phyloP scores from a whole-genome alignment of 2,797 vertebrate species.

The Nyctalus aviator region DNA sequence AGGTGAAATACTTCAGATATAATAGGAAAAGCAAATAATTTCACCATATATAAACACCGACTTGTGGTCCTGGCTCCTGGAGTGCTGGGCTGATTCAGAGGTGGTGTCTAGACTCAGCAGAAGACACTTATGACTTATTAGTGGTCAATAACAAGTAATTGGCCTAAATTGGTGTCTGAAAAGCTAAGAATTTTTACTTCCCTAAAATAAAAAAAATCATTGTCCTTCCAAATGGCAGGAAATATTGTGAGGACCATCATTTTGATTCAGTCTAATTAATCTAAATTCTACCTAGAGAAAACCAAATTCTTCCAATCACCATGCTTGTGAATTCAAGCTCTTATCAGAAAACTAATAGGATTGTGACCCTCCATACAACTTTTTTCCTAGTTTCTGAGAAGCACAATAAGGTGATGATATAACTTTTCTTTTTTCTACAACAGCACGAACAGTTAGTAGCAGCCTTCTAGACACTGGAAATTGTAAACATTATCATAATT shows the following conservation, averaged over 20 bases:
- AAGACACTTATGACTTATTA: background rate
- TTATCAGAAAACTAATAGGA: background rate
- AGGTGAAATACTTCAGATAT: slow-evolving; percentile 20
- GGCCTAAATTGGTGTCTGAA: background rate
- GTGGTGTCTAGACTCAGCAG: background rate
- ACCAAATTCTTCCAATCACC: background rate
- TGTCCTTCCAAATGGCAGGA: background rate
- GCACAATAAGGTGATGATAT: background rate
- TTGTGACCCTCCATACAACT: background rate
- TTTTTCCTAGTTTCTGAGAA: background rate
- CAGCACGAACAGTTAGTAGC: background rate
- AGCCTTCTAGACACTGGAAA: background rate
- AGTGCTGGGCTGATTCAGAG: background rate
- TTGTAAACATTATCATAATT: slow-evolving; percentile 25
- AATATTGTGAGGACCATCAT: background rate
- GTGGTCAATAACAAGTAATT: background rate
- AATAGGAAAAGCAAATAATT: slow-evolving; percentile 55
- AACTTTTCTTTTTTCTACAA: background rate
- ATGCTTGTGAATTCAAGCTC: background rate
- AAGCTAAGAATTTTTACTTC: background rate
- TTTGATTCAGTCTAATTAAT: slow-evolving; percentile 35
- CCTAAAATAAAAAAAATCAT: background rate
- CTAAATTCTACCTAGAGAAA: background rate
- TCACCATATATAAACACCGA: background rate
- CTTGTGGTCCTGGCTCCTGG: background rate